These are phyloP conservation scores for Polypterus bichir DNA, from an alignment of 2,113 vertebrate genomes.

Conservation along the genomic window DNA sequence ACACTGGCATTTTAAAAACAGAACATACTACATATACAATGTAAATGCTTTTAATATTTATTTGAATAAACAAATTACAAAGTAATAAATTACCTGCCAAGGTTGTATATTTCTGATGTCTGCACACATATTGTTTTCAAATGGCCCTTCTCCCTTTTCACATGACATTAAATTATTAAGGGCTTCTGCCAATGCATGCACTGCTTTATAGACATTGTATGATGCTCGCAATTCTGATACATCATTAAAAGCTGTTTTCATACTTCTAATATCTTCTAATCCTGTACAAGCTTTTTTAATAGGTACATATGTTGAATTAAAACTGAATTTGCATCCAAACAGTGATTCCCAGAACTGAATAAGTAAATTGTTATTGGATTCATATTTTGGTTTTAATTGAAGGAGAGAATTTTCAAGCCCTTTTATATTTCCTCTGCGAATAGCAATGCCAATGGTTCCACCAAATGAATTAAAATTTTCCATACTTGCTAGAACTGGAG, in stretches of 20 bases:
- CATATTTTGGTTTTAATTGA: not conserved
- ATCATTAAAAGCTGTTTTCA: not conserved
- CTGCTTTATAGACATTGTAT: too few relatives aligned
- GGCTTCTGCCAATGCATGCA: slow-evolving; percentile 6
- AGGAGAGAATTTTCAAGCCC: slow-evolving; percentile 1
- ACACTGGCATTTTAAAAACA: too few relatives aligned
- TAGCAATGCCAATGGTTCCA: not conserved
- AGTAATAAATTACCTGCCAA: slow-evolving; percentile 14
- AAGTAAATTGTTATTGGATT: not conserved
- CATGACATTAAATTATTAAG: slow-evolving; percentile 6
- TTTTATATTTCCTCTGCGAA: not conserved
- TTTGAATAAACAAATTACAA: too few relatives aligned
- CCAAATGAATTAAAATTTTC: not conserved
- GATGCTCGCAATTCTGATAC: not conserved
- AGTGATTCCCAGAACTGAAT: slow-evolving; percentile 8
- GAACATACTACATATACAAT: too few relatives aligned
- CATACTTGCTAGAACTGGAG: not conserved
- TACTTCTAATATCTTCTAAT: not conserved
- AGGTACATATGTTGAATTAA: not conserved
- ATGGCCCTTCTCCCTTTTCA: slow-evolving; percentile 2
- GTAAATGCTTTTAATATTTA: too few relatives aligned
- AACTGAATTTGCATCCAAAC: slow-evolving; percentile 1
- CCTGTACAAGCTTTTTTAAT: too few relatives aligned
- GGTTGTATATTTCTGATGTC: not conserved
- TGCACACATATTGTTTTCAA: slow-evolving; percentile 5